phyloP scores from a whole-genome alignment of 2,113 vertebrate genomes.

The Grantiella picta region DNA sequence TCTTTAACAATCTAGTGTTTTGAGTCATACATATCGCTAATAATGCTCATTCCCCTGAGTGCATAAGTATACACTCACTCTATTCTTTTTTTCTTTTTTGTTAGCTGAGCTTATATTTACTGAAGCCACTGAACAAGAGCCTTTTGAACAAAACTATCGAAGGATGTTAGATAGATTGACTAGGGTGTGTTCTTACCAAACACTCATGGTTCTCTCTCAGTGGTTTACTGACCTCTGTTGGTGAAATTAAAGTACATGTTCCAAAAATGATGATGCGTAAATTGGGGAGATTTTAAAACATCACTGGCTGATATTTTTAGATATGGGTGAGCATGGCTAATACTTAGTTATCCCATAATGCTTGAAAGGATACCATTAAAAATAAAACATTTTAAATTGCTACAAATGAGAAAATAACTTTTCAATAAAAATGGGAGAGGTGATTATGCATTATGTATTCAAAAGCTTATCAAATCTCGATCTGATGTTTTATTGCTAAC shows the following conservation, averaged over 20 bases:
- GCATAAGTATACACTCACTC: neutral
- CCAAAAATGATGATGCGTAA: neutral
- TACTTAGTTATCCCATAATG: neutral
- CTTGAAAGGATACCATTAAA: neutral
- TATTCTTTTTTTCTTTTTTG: neutral
- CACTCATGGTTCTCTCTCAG: neutral
- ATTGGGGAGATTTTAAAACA: neutral
- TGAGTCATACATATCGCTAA: neutral
- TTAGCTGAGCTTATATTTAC: neutral
- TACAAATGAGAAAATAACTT: neutral
- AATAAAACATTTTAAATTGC: neutral
- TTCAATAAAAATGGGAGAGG: neutral
- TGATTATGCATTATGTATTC: neutral
- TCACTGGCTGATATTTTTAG: neutral
- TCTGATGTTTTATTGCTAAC: neutral
- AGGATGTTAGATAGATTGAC: neutral
- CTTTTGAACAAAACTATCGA: neutral
- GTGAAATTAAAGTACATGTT: constrained; percentile 26
- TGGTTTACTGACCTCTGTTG: constrained; percentile 70
- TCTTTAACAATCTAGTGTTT: neutral
- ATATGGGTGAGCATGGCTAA: neutral
- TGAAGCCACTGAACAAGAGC: neutral
- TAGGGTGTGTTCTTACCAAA: neutral
- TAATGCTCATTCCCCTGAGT: neutral
- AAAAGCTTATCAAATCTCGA: neutral